Evolutionary conservation across 2,888 invertebrate genomes (phyloP).

Genomic region (Hybos culiciformis): DNA sequence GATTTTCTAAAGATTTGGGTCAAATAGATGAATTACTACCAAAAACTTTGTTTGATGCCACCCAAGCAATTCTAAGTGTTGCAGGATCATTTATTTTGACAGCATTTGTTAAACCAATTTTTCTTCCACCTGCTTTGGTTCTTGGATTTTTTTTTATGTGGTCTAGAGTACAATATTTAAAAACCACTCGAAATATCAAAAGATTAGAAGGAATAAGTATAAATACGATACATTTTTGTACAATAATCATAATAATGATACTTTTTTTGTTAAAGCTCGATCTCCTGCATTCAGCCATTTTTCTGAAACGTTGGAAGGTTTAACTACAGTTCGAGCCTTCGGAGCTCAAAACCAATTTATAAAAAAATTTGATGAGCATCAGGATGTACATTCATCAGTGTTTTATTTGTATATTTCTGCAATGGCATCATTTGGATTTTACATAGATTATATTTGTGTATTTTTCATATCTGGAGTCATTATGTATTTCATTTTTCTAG

Average conservation of each 20-base stretch:
- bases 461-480: constrained; percentile 49
- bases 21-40: constrained; percentile 65
- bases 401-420: constrained; percentile 52
- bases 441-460: constrained; percentile 49
- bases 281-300: constrained; percentile 71
- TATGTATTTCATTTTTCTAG: constrained; percentile 43
- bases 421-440: constrained; percentile 50
- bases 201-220: constrained; percentile 48
- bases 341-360: constrained; percentile 49
- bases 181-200: constrained; percentile 55
- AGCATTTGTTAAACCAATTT: constrained; percentile 45
- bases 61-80: constrained; percentile 39
- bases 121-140: constrained; percentile 43
- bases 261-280: constrained; percentile 45
- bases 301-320: constrained; percentile 57
- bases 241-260: constrained; percentile 14
- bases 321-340: constrained; percentile 61
- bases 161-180: constrained; percentile 48
- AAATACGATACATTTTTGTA: constrained; percentile 26
- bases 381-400: constrained; percentile 50
- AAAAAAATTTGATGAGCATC: constrained; percentile 44
- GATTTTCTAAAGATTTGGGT: constrained; percentile 79
- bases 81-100: constrained; percentile 47
- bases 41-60: constrained; percentile 51
- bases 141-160: constrained; percentile 43